Base-by-base conservation (phyloP, 2,888 invertebrate species). In the Chorisops tibialis region DNA sequence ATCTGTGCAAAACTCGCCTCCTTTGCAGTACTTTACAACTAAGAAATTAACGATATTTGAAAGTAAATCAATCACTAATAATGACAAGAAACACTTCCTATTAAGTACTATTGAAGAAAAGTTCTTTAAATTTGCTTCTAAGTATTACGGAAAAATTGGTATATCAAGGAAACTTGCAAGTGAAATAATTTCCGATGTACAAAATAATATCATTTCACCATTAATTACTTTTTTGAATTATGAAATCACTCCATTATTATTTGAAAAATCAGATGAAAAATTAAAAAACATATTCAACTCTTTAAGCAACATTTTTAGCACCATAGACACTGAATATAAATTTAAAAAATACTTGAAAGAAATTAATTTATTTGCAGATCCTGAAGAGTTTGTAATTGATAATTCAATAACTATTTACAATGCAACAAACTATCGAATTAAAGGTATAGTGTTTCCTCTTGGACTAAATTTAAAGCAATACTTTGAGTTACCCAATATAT, bases 261-360 rank as follows among this genome's bases (percentile, higher is more conserved):
- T 41, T 41, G 4, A 16, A 41, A 41, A 41, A 11, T 41, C 14
- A 14, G 5, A 6, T 16, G n/a, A n/a, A n/a, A n/a, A n/a, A 41
- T 41, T 41, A 11, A 14, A n/a, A 41, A 16, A 6, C 4, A 41
- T 14, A 4, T 16, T 41, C n/a, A 41, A 41, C 5, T 4, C 4
- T 41, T 41, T 41, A 41, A 41, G 11, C n/a, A n/a, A 4, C 4
- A 6, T 41, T 18, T 16, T 48, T 48, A 4, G 4, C 14, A 48
- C 14, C 6, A n/a, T 48, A 5, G 22, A 56, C 22, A 21, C 56
- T n/a, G 56, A 56, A 56, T 56, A 22, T 43, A 56, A 56, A 43
- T 43, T 56, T 12, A 54, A 54, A 54, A 54, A 56, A 9, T 24
- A 56, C 19, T 41, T 56, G 7, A 43, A 4, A n/a, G 43, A 39